Conservation (phyloP, 1,140 invertebrate genomes). For the Heliconius hewitsoni region DNA sequence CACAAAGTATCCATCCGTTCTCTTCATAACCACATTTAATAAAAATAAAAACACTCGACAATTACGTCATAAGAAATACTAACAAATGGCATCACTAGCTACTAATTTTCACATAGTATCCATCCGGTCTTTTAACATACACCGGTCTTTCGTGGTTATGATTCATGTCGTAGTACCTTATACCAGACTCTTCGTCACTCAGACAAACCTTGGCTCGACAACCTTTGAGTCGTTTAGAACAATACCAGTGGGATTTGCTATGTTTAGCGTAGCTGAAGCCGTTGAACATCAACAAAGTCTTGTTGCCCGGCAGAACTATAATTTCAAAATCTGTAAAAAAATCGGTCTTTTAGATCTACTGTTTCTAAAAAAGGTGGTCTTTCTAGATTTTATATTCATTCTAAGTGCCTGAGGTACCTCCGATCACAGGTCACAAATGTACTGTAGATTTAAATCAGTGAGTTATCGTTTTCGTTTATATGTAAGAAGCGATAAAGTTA, state of each 20-base stretch:
- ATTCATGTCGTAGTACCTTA: conserved; percentile 34
- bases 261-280: conserved; percentile 48
- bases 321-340: conserved; percentile 37
- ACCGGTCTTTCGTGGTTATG: conserved; percentile 55
- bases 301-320: conserved; percentile 30
- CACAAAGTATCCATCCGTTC: conserved; percentile 22
- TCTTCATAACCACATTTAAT: not conserved
- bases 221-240: conserved; percentile 55
- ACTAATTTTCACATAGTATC: conserved; percentile 34
- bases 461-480: no score
- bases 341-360: not conserved
- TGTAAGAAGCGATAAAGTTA: no score
- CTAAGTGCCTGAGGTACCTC: no score
- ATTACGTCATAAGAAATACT: not conserved
- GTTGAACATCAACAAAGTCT: conserved; percentile 36
- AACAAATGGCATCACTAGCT: not conserved
- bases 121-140: conserved; percentile 32
- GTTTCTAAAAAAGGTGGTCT: no score
- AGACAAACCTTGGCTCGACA: conserved; percentile 56
- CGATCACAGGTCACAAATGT: no score
- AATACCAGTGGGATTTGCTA: conserved; percentile 52
- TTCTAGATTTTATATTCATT: no score
- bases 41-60: not conserved
- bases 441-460: no score
- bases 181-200: conserved; percentile 39